These are phyloP conservation scores for Synanthedon tipuliformis DNA, from an alignment of 2,888 invertebrate genomes.

Conservation along the genomic window DNA sequence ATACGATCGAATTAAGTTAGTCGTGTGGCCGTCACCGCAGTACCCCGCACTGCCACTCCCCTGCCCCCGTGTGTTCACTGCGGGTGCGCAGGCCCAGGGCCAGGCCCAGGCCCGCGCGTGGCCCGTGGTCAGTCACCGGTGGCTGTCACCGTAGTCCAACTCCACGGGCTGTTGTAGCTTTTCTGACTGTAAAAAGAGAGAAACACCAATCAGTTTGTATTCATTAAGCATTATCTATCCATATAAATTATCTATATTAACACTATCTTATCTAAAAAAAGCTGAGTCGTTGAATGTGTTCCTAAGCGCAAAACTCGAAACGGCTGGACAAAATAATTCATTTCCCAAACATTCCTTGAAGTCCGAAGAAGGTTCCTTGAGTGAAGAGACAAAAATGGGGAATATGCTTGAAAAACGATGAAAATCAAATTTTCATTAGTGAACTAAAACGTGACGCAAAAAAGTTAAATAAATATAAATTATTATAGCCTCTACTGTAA, in stretches of 20 bases:
- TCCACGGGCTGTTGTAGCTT: conserved; percentile 73
- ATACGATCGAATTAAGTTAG: neutral
- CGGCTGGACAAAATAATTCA: too few species aligned
- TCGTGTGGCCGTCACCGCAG: conserved; percentile 3
- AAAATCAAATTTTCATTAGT: too few species aligned
- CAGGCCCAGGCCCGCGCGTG: conserved; percentile 64
- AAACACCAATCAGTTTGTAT: conserved; percentile 8
- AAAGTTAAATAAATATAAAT: too few species aligned
- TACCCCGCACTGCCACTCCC: conserved; percentile 8
- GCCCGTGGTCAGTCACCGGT: conserved; percentile 74
- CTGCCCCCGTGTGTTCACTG: conserved; percentile 27
- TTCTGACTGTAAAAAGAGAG: conserved; percentile 66
- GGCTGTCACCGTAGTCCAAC: conserved; percentile 74
- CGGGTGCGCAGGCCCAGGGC: conserved; percentile 30
- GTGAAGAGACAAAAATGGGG: too few species aligned
- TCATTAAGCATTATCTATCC: neutral
- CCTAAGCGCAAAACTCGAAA: too few species aligned
- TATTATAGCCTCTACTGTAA: too few species aligned
- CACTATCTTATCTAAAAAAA: neutral
- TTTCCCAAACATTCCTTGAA: too few species aligned
- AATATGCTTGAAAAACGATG: too few species aligned
- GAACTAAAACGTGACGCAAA: too few species aligned
- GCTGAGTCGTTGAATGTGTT: too few species aligned
- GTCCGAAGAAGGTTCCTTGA: too few species aligned
- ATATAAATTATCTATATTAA: neutral